These are phyloP conservation scores for Allobates femoralis DNA, from an alignment of 2,797 vertebrate species.

Conservation along the genomic window DNA sequence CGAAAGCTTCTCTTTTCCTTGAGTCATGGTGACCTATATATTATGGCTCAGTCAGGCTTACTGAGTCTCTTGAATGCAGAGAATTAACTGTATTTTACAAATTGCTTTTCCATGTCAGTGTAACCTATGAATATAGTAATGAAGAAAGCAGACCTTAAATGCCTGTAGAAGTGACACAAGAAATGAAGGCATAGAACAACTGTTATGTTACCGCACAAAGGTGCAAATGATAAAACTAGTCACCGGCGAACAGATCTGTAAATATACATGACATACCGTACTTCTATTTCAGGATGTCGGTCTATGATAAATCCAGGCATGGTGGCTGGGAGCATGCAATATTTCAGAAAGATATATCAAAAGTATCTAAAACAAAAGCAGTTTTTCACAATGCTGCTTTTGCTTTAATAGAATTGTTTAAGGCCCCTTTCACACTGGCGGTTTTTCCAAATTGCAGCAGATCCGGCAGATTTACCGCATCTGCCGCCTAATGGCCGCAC, in stretches of 20 bases:
- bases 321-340: background rate
- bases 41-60: constrained; percentile 16
- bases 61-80: background rate
- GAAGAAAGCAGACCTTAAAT: constrained; percentile 10
- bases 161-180: background rate
- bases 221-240: background rate
- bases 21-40: constrained; percentile 15
- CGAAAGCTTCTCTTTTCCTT: background rate
- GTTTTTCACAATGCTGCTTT: no score
- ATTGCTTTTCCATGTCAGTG: constrained; percentile 41
- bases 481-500: no score
- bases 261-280: background rate
- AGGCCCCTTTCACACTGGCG: no score
- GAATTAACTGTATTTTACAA: constrained; percentile 35
- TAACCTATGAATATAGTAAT: constrained; percentile 34
- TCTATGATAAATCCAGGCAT: background rate
- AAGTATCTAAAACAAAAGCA: no score
- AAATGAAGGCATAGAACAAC: background rate
- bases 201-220: background rate
- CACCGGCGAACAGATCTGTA: background rate
- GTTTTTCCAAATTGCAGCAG: no score
- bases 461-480: no score
- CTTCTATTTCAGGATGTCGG: background rate
- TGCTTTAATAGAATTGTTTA: no score
- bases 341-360: no score